Evolutionary conservation across 1,140 invertebrate species (phyloP).

Genomic region (Cotesia chilonis): DNA sequence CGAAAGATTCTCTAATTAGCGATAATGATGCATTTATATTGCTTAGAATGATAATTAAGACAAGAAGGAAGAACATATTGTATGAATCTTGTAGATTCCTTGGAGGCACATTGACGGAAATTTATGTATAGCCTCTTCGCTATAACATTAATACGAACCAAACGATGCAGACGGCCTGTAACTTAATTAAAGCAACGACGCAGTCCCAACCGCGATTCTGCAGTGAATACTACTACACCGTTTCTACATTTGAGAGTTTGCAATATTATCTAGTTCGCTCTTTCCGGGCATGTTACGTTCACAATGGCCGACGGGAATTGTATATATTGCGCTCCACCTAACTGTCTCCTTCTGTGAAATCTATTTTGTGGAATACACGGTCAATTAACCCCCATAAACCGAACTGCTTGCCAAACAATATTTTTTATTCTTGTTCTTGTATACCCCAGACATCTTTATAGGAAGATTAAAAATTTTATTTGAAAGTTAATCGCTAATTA

Average conservation of each 20-base stretch:
- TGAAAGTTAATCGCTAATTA: too few relatives aligned
- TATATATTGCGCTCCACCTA: slow-evolving; percentile 57
- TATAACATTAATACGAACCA: slow-evolving; percentile 61
- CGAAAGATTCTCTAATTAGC: background rate
- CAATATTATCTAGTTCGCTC: slow-evolving; percentile 62
- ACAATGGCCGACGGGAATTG: slow-evolving; percentile 58
- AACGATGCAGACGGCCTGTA: slow-evolving; percentile 63
- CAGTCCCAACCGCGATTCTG: slow-evolving; percentile 62
- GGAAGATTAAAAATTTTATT: too few relatives aligned
- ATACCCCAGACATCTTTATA: too few relatives aligned
- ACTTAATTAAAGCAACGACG: slow-evolving; percentile 67
- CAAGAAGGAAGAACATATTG: background rate
- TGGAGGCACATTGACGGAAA: slow-evolving; percentile 56
- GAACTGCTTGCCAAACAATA: slow-evolving; percentile 1
- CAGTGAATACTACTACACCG: slow-evolving; percentile 45
- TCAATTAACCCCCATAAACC: slow-evolving; percentile 11
- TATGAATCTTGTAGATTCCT: slow-evolving; percentile 31
- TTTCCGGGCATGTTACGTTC: slow-evolving; percentile 44
- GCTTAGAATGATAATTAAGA: background rate
- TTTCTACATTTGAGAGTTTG: slow-evolving; percentile 54
- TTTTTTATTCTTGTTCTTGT: too few relatives aligned
- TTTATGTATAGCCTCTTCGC: slow-evolving; percentile 60
- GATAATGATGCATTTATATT: slow-evolving; percentile 2
- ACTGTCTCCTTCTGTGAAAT: slow-evolving; percentile 44
- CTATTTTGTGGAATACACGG: slow-evolving; percentile 36